phyloP scores from a whole-genome alignment of 2,797 vertebrate species.

The Chaenodraco wilsoni region DNA sequence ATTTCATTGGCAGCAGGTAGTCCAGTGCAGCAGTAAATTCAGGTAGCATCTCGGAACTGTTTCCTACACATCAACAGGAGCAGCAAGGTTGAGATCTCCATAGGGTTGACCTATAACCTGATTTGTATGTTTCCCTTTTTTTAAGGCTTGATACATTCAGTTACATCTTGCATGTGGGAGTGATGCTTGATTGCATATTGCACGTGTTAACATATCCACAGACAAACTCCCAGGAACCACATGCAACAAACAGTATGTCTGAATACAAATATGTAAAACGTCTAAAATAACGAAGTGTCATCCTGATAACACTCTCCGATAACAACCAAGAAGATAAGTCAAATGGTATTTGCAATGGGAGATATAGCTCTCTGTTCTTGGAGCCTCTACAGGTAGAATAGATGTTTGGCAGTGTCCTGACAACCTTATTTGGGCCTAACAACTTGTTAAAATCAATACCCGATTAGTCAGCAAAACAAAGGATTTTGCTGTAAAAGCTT shows the following conservation, averaged over 20 bases:
- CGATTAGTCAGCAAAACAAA: slow-evolving; percentile 85
- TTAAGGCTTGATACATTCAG: slow-evolving; percentile 34
- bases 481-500: slow-evolving; percentile 81
- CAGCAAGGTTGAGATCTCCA: slow-evolving; percentile 31
- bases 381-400: slow-evolving; percentile 56
- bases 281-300: slow-evolving; percentile 5
- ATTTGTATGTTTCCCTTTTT: slow-evolving; percentile 45
- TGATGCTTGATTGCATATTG: slow-evolving; percentile 49
- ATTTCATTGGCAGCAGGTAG: slow-evolving; percentile 45
- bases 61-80: slow-evolving; percentile 31
- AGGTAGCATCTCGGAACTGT: slow-evolving; percentile 41
- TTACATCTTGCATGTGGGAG: slow-evolving; percentile 55
- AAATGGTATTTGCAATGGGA: slow-evolving; percentile 21
- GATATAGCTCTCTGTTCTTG: slow-evolving; percentile 37
- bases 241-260: slow-evolving; percentile 29
- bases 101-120: slow-evolving; percentile 29
- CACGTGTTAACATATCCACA: slow-evolving; percentile 45
- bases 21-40: slow-evolving; percentile 42
- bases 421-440: slow-evolving; percentile 76
- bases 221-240: slow-evolving; percentile 52
- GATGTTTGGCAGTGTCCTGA: slow-evolving; percentile 69
- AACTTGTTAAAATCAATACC: slow-evolving; percentile 81
- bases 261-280: slow-evolving; percentile 7
- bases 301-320: slow-evolving; percentile 8
- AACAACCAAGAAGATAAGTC: slow-evolving; percentile 39